phyloP scores from a whole-genome alignment of 2,888 invertebrate genomes.

The Quadroppia sp. region DNA sequence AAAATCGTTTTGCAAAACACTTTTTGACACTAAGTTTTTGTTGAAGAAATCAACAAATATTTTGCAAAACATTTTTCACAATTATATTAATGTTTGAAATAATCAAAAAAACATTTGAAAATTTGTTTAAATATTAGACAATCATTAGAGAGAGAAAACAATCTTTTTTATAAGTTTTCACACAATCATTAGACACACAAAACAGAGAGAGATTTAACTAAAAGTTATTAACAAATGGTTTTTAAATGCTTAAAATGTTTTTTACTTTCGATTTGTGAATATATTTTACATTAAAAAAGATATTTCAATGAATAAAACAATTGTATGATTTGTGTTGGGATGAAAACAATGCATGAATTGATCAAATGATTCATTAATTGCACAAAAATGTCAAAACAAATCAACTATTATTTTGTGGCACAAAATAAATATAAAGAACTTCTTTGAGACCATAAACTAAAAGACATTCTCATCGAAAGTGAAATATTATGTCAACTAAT shows the following conservation, averaged over 20 bases:
- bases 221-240: not conserved
- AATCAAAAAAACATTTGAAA: no score
- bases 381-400: not conserved
- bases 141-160: no score
- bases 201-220: not conserved
- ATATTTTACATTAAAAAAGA: not conserved
- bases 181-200: no score
- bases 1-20: no score
- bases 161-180: no score
- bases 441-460: not conserved
- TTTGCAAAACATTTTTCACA: no score
- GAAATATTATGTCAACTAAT: not conserved
- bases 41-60: no score
- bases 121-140: no score
- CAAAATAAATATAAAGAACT: constrained; percentile 4
- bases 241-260: not conserved
- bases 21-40: no score
- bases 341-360: not conserved
- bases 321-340: not conserved
- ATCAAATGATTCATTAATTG: not conserved
- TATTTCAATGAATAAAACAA: no score
- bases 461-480: not conserved
- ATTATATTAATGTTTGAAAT: no score
- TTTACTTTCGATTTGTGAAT: not conserved
- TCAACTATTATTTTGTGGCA: not conserved